Base-by-base conservation (phyloP, 2,888 invertebrate species). In the Plagodis dolabraria region DNA sequence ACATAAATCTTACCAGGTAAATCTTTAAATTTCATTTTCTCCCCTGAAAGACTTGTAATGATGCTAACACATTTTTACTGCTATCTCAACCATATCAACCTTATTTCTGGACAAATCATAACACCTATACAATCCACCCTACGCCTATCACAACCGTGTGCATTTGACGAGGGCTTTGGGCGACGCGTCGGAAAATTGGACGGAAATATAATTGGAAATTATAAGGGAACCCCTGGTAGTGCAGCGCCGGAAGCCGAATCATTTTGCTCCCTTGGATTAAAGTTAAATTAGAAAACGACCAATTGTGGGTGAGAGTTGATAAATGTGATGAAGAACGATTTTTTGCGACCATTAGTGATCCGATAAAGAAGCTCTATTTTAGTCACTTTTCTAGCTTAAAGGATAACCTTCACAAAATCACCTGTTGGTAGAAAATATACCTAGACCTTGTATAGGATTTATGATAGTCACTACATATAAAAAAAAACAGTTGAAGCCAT, bases 141-240 rank as follows among this genome's bases (percentile, higher is more conserved):
- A 60, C 54, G 62, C 61, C 64, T 64, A 63, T 43, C 44, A 57
- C 53, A 56, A 54, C 55, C 64, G 69, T 67, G 69, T 92, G 92
- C 89, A 81, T 80, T 90, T 92, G 92, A 92, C 92, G 91, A 89
- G 86, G 76, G 90, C 92, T 90, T 85, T 83, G 83, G 82, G 92
- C 92, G 92, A 91, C 92, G 91, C 89, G 88, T 88, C 80, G 92
- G 91, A 92, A 92, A 92, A 92, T 92, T 92, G 92, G 83, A 89
- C 86, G 89, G 89, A 91, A 92, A 90, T 91, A 92, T 92, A 92
- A 92, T 92, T 92, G 91, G 92, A 90, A 92, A 92, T 92, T 92
- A 92, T 92, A 87, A 90, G 85, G 88, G 82, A 79, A 79, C 82
- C 83, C 84, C 85, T 83, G 72, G 62, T 74, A 69, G 65, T 69